Conservation (phyloP, 1,140 invertebrate species). For the Druon quercuslanigerum region DNA sequence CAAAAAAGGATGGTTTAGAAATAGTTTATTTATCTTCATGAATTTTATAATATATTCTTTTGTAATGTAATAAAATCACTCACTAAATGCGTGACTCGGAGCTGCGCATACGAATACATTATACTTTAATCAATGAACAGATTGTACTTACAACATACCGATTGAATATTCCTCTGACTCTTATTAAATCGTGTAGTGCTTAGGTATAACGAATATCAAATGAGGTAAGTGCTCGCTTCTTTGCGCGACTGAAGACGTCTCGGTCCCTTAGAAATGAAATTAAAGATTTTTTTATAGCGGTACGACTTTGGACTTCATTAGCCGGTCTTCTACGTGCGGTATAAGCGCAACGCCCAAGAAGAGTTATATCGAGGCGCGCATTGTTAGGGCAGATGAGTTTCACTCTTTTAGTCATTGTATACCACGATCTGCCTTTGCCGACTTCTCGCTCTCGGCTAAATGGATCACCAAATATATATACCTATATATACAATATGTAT, state of each 20-base stretch:
- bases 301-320: constrained; percentile 9
- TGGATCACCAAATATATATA: neutral
- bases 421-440: constrained; percentile 29
- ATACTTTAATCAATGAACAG: too few species aligned
- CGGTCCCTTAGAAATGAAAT: constrained; percentile 29
- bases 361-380: constrained; percentile 41
- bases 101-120: too few species aligned
- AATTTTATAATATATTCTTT: too few species aligned
- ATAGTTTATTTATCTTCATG: too few species aligned
- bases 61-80: too few species aligned
- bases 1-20: too few species aligned
- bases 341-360: constrained; percentile 19
- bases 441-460: neutral
- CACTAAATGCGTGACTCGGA: too few species aligned
- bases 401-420: constrained; percentile 61
- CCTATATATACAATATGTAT: neutral
- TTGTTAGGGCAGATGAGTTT: constrained; percentile 63
- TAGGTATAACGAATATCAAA: too few species aligned
- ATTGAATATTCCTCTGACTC: too few species aligned
- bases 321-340: neutral
- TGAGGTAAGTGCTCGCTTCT: neutral
- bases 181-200: too few species aligned
- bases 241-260: neutral
- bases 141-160: too few species aligned
- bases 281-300: neutral